Conservation (phyloP, 2,113 vertebrate species). For the Acanthisitta chloris region DNA sequence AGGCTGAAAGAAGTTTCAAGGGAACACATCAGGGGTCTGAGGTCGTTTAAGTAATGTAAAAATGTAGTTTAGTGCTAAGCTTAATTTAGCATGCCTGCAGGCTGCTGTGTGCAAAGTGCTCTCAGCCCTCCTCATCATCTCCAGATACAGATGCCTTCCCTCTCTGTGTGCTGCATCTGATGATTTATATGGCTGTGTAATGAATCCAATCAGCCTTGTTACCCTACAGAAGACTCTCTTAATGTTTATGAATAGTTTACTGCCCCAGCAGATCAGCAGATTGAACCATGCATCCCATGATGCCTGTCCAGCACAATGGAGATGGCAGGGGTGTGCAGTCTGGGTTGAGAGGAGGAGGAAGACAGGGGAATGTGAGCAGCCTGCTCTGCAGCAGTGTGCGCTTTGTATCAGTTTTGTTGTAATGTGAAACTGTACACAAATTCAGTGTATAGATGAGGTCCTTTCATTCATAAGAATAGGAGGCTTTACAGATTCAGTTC, state of each 20-base stretch:
- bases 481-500: background rate
- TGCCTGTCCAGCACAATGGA: background rate
- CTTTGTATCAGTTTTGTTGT: background rate
- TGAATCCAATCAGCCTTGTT: conserved; percentile 19
- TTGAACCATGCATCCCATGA: background rate
- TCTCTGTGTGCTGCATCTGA: background rate
- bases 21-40: background rate
- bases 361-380: background rate
- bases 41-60: background rate
- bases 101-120: background rate
- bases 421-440: background rate
- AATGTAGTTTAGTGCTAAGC: conserved; percentile 17
- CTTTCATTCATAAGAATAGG: background rate
- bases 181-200: conserved; percentile 4
- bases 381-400: accelerated
- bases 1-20: background rate
- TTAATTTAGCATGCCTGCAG: conserved; percentile 14
- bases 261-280: background rate
- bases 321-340: background rate
- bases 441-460: background rate
- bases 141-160: conserved; percentile 10
- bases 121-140: conserved; percentile 19
- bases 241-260: conserved; percentile 27
- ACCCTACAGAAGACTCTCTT: conserved; percentile 19
- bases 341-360: background rate